Conservation (phyloP, 2,888 invertebrate genomes). For the Chymomyza caudatula region DNA sequence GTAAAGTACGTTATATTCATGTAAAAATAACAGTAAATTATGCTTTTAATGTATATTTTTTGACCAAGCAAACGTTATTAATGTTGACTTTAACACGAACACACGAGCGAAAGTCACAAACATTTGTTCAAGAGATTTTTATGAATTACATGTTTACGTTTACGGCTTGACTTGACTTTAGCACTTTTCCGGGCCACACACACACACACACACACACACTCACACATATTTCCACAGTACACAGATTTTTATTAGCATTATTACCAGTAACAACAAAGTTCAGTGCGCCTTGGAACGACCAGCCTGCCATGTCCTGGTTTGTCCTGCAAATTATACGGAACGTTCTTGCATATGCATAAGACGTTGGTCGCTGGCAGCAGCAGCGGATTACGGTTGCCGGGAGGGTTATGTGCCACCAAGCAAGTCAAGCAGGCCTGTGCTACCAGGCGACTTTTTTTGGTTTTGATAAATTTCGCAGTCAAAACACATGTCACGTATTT, state of each 20-base stretch:
- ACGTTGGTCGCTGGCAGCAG: not conserved
- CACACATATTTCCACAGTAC: slow-evolving; percentile 28
- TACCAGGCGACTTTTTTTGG: slow-evolving; percentile 30
- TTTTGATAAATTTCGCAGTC: slow-evolving; percentile 58
- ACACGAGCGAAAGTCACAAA: slow-evolving; percentile 40
- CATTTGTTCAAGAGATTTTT: slow-evolving; percentile 68
- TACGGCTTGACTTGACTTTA: not conserved
- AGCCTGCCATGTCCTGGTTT: not conserved
- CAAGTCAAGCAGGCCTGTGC: not conserved
- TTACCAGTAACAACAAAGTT: slow-evolving; percentile 58
- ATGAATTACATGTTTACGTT: slow-evolving; percentile 49
- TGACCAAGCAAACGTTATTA: slow-evolving; percentile 28
- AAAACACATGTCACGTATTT: slow-evolving; percentile 73
- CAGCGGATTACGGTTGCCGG: not conserved
- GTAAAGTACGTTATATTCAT: no score
- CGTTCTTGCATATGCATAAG: not conserved
- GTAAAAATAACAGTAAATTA: not conserved
- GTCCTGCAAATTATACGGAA: not conserved
- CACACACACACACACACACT: not conserved
- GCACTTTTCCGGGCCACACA: not conserved
- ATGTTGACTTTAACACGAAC: slow-evolving; percentile 26
- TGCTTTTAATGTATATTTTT: not conserved
- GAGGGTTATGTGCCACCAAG: not conserved
- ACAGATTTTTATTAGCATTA: slow-evolving; percentile 63
- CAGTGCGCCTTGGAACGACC: not conserved